Evolutionary conservation across 2,113 vertebrate species (phyloP).

Genomic region (Hipposideros armiger): DNA sequence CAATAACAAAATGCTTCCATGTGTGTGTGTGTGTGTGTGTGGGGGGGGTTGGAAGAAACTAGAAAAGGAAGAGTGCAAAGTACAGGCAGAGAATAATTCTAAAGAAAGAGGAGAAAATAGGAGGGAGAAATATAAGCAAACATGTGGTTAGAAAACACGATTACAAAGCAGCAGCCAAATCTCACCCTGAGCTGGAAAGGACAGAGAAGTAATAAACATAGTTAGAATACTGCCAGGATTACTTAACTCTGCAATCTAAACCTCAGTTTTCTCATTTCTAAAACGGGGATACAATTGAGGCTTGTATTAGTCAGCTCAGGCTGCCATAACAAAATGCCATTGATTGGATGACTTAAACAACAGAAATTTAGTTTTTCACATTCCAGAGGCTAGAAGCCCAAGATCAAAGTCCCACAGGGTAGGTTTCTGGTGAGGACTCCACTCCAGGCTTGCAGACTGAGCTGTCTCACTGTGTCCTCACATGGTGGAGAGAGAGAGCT

Average conservation of each 20-base stretch:
- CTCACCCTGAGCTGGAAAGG: background rate
- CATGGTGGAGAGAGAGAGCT: background rate
- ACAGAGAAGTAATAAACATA: background rate
- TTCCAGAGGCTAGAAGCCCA: background rate
- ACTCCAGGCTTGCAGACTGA: background rate
- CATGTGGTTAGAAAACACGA: background rate
- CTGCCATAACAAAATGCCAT: background rate
- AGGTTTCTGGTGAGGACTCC: background rate
- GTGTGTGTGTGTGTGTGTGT: too few relatives aligned
- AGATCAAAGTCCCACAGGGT: background rate
- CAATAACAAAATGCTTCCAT: background rate
- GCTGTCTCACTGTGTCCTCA: background rate
- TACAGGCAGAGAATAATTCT: background rate
- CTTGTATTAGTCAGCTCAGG: background rate
- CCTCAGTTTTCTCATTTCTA: background rate
- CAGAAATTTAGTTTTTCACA: background rate
- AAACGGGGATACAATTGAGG: background rate
- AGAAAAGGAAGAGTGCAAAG: background rate
- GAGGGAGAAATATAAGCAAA: background rate
- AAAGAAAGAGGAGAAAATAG: background rate
- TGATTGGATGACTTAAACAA: background rate
- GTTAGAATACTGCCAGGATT: background rate
- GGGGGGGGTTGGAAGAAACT: background rate
- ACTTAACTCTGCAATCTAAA: background rate
- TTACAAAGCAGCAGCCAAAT: background rate